Conservation (phyloP, 2,113 vertebrate genomes). For the Percina caprodes region DNA sequence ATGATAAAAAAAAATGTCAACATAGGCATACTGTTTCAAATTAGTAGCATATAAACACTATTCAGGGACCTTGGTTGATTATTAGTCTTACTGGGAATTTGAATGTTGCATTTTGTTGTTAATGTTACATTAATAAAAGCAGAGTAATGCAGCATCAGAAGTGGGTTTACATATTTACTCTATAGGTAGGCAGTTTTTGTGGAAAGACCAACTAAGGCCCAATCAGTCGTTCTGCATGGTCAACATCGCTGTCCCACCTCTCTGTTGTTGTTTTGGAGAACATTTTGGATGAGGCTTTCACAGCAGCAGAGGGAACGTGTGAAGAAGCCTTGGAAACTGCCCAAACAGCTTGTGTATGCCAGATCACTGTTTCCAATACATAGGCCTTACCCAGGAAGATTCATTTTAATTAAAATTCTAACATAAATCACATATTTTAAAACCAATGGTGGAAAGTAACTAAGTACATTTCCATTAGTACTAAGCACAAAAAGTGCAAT, state of each 20-base stretch:
- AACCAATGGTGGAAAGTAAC: constrained; percentile 20
- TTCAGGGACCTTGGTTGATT: background rate
- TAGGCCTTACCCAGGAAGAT: constrained; percentile 48
- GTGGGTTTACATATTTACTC: background rate
- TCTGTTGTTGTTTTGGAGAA: constrained; percentile 38
- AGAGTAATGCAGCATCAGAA: background rate
- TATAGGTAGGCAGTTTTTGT: constrained; percentile 22
- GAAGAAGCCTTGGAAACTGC: constrained; percentile 63
- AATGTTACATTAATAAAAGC: background rate
- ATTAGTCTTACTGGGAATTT: background rate
- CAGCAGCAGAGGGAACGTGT: constrained; percentile 52
- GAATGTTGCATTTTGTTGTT: background rate
- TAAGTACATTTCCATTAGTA: background rate
- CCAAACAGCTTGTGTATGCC: constrained; percentile 61
- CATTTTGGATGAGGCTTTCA: constrained; percentile 40
- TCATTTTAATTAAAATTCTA: constrained; percentile 51
- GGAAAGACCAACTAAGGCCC: background rate
- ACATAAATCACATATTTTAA: constrained; percentile 41
- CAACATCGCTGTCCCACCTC: constrained; percentile 16
- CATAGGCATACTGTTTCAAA: background rate
- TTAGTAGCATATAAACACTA: too few relatives aligned
- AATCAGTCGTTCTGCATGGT: constrained; percentile 17
- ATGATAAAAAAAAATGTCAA: background rate
- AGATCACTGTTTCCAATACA: constrained; percentile 66
- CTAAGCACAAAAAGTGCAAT: background rate